Conservation (phyloP, 2,797 vertebrate genomes). For the Telmatherina bonti region DNA sequence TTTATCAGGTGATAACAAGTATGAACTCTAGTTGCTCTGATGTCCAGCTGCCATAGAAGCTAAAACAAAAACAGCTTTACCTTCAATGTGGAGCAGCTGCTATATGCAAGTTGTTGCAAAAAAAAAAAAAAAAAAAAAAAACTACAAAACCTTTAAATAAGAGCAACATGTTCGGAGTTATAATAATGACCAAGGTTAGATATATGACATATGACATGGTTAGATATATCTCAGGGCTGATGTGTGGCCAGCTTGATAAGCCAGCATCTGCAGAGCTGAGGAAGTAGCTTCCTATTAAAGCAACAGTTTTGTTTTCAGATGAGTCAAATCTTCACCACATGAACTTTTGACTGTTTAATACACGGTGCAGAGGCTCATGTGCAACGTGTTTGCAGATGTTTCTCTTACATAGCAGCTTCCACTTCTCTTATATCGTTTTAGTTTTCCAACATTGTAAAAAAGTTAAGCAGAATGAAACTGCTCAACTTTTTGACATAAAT, state of each 20-base stretch:
- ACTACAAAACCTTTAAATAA: not conserved
- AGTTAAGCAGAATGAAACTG: no score
- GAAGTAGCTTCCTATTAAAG: no score
- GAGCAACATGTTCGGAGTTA: not conserved
- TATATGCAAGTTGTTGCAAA: not conserved
- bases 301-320: no score
- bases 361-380: no score
- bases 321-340: no score
- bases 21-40: not conserved
- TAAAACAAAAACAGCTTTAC: not conserved
- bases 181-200: no score
- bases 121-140: no score
- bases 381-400: not conserved
- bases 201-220: no score
- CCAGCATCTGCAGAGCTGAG: no score
- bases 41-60: not conserved
- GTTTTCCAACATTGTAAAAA: not conserved
- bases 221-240: not conserved
- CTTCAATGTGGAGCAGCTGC: not conserved
- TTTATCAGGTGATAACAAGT: not conserved
- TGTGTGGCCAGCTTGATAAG: not conserved
- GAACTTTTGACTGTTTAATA: no score
- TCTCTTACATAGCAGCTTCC: not conserved
- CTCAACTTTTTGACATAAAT: not conserved
- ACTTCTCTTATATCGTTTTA: not conserved